A percentile compares a stretch with the other conserved stretches of the same genome.
phyloP scores from a whole-genome alignment of 2,888 invertebrate genomes.

The Vesta saturnalis region DNA sequence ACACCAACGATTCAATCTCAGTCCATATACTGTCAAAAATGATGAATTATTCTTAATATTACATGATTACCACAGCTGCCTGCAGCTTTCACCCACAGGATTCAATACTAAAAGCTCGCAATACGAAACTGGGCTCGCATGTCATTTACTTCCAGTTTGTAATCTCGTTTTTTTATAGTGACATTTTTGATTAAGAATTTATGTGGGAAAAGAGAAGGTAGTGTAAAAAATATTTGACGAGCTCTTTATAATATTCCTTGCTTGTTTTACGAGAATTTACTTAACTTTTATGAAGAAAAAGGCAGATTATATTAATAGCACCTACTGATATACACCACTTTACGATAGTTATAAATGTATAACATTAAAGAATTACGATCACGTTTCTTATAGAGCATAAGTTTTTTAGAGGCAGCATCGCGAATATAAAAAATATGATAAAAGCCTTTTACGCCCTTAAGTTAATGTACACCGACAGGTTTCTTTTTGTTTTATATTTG shows the following conservation, averaged over 20 bases:
- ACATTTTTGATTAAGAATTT: constrained; percentile 1
- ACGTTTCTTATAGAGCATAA: constrained; percentile 4
- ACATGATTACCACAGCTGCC: constrained; percentile 43
- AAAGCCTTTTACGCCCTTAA: constrained; percentile 12
- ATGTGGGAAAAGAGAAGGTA: background rate
- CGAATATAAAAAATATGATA: constrained; percentile 10
- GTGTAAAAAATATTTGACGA: background rate
- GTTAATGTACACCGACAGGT: constrained; percentile 14
- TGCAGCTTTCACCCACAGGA: constrained; percentile 2
- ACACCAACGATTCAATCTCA: constrained; percentile 30
- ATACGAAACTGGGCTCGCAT: constrained; percentile 38
- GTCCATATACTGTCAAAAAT: constrained; percentile 48
- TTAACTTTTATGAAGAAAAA: constrained; percentile 11
- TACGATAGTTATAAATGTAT: constrained; percentile 15
- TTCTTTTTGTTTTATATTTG: constrained; percentile 6
- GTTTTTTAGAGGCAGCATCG: background rate
- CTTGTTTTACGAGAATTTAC: background rate
- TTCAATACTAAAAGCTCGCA: constrained; percentile 26
- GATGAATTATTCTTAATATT: constrained; percentile 53
- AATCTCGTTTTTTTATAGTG: constrained; percentile 18
- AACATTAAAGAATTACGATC: constrained; percentile 15
- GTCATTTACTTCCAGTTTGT: constrained; percentile 27
- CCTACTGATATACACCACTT: constrained; percentile 4
- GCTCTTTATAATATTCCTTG: background rate
- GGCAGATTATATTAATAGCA: constrained; percentile 10